phyloP scores from a whole-genome alignment of 2,113 vertebrate genomes.

The Hipposideros armiger region DNA sequence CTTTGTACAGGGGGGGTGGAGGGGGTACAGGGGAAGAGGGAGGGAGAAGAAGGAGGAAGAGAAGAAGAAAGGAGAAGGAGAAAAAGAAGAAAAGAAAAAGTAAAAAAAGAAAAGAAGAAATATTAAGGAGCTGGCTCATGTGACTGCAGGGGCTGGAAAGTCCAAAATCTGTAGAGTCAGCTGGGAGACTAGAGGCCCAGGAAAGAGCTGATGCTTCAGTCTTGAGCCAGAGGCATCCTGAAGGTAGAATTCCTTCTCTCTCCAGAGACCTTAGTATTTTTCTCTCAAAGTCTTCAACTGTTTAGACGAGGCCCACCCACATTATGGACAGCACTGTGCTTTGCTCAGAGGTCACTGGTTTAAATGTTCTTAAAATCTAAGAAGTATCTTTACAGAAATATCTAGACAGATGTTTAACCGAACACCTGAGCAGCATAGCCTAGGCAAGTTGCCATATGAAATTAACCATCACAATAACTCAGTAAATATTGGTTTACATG shows the following conservation, averaged over 20 bases:
- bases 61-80: accelerated
- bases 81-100: too few species aligned
- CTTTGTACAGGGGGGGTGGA: background rate
- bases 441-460: background rate
- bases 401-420: background rate
- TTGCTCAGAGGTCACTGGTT: background rate
- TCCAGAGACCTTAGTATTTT: background rate
- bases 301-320: background rate
- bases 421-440: background rate
- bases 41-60: background rate
- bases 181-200: background rate
- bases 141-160: background rate
- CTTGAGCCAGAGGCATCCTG: background rate
- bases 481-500: background rate
- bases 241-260: constrained; percentile 26
- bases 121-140: background rate
- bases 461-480: background rate
- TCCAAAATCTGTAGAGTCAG: background rate
- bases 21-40: too few species aligned
- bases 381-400: background rate
- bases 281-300: background rate
- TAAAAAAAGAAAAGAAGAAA: background rate
- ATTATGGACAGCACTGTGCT: background rate
- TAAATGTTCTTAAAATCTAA: background rate
- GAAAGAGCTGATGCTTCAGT: background rate